These are phyloP conservation scores for Aptenodytes forsteri DNA, from an alignment of 2,113 vertebrate species.

Conservation along the genomic window DNA sequence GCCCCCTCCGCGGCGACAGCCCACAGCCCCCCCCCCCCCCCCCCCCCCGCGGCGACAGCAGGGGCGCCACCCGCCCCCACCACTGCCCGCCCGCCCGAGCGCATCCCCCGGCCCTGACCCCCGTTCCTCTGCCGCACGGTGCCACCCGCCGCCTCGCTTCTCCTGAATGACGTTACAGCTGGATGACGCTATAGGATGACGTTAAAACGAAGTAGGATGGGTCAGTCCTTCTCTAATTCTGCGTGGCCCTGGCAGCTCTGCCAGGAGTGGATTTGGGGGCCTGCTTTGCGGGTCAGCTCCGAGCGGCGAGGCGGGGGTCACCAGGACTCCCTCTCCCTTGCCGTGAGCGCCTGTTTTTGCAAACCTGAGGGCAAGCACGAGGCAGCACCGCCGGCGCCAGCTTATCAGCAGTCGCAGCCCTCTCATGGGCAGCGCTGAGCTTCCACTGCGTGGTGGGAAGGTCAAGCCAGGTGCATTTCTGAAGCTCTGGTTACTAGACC, in stretches of 20 bases:
- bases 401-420: neutral
- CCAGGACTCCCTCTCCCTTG: rapidly evolving
- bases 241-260: rapidly evolving
- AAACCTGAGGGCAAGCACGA: too few species aligned
- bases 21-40: too few species aligned
- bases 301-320: rapidly evolving
- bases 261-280: rapidly evolving
- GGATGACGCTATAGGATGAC: rapidly evolving
- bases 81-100: neutral
- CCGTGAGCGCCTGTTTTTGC: rapidly evolving
- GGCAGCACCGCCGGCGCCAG: rapidly evolving
- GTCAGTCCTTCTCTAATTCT: too few species aligned
- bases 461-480: neutral
- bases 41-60: neutral
- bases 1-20: neutral
- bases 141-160: neutral
- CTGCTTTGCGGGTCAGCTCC: too few species aligned
- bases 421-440: rapidly evolving
- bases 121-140: too few species aligned
- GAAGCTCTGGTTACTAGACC: neutral
- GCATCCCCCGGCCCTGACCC: too few species aligned
- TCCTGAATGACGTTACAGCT: rapidly evolving
- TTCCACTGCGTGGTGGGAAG: rapidly evolving
- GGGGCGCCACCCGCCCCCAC: too few species aligned
- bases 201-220: rapidly evolving